Percentiles rank a stretch among this genome's conserved stretches.
phyloP scores from a whole-genome alignment of 2,113 vertebrate species.

The Cavia aperea region DNA sequence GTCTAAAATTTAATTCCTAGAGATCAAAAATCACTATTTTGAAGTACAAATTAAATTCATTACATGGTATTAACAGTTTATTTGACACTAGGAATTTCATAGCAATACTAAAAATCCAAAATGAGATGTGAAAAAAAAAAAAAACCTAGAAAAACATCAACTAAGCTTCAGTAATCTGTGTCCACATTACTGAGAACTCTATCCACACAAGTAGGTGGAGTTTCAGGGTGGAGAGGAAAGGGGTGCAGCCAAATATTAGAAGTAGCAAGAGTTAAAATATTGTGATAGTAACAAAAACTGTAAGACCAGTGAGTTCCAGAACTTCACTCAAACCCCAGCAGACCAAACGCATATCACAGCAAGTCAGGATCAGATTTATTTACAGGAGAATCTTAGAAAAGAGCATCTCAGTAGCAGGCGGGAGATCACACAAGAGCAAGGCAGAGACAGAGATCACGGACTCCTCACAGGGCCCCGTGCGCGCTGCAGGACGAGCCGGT shows the following conservation, averaged over 20 bases:
- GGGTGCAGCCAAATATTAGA: neutral
- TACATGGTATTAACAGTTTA: neutral
- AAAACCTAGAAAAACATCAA: neutral
- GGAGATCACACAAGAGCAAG: neutral
- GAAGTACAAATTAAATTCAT: neutral
- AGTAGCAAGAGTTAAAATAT: neutral
- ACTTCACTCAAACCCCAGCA: neutral
- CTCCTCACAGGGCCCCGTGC: neutral
- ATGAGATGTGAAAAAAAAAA: neutral
- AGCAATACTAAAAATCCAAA: neutral
- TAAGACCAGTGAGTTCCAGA: neutral
- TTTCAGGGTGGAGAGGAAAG: neutral
- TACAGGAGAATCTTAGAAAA: neutral
- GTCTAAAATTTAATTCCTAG: neutral
- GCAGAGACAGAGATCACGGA: too few species aligned
- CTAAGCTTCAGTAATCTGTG: neutral
- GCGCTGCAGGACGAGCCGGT: too few species aligned
- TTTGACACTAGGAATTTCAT: neutral
- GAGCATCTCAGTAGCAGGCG: neutral
- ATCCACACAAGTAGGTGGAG: neutral
- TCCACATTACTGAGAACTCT: too few species aligned
- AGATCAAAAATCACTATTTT: neutral
- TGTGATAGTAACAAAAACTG: neutral
- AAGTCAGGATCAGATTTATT: neutral
- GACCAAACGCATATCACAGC: neutral